phyloP scores from a whole-genome alignment of 2,113 vertebrate species.

The Sorex araneus region DNA sequence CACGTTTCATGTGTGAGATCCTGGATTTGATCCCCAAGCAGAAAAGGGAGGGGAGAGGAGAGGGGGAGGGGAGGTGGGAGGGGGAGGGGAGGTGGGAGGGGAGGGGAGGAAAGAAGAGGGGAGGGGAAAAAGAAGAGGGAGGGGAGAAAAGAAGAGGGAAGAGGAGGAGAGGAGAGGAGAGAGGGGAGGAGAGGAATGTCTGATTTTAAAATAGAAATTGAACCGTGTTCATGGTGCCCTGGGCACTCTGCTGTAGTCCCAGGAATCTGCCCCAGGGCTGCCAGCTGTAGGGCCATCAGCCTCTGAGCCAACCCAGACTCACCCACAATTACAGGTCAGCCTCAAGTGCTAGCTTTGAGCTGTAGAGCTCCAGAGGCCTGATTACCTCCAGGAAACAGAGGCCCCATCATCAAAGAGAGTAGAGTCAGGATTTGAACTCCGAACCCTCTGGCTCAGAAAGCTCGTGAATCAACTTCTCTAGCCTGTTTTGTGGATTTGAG shows the following conservation, averaged over 20 bases:
- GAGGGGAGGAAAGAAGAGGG: too few relatives aligned
- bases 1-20: too few relatives aligned
- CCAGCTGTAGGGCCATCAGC: background rate
- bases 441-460: background rate
- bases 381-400: background rate
- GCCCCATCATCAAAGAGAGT: background rate
- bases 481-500: background rate
- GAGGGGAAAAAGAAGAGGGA: too few relatives aligned
- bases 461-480: background rate
- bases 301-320: background rate
- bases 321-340: background rate
- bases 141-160: too few relatives aligned
- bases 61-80: too few relatives aligned
- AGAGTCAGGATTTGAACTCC: background rate
- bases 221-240: background rate
- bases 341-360: background rate
- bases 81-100: too few relatives aligned
- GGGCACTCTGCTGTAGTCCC: background rate
- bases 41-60: too few relatives aligned
- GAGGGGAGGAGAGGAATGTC: background rate
- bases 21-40: too few relatives aligned
- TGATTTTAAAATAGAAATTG: constrained; percentile 52
- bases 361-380: background rate
- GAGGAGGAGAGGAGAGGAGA: too few relatives aligned
- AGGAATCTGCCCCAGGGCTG: background rate